phyloP scores from a whole-genome alignment of 2,888 invertebrate species.

The Synergus gifuensis region DNA sequence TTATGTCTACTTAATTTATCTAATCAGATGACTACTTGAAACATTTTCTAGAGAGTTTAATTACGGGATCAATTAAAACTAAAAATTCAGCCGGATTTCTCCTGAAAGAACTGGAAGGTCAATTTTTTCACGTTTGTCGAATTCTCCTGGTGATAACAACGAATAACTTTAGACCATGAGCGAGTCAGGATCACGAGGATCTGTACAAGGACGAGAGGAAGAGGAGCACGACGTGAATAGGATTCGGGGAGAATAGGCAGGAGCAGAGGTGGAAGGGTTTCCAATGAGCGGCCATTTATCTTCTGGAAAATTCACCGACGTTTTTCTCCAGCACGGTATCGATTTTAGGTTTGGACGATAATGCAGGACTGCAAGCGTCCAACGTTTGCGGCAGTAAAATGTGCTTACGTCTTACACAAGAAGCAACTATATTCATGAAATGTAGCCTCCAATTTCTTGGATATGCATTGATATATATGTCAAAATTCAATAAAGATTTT shows the following conservation, averaged over 20 bases:
- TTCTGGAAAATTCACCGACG: slow-evolving; percentile 70
- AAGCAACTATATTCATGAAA: neutral
- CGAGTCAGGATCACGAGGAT: slow-evolving; percentile 46
- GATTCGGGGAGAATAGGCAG: slow-evolving; percentile 45
- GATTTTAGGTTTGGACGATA: slow-evolving; percentile 71
- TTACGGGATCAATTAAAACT: slow-evolving; percentile 22
- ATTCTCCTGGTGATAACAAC: slow-evolving; percentile 31
- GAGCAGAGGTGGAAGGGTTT: slow-evolving; percentile 63
- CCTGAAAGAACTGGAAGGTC: slow-evolving; percentile 2
- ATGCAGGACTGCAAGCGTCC: slow-evolving; percentile 62
- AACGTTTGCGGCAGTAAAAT: slow-evolving; percentile 42
- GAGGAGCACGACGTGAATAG: slow-evolving; percentile 34
- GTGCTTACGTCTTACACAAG: slow-evolving; percentile 18
- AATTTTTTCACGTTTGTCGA: slow-evolving; percentile 32
- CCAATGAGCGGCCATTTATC: slow-evolving; percentile 71
- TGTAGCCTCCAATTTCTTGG: neutral
- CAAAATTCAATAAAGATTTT: too few relatives aligned
- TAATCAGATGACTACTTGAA: neutral
- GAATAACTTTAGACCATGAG: slow-evolving; percentile 17
- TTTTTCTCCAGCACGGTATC: slow-evolving; percentile 70
- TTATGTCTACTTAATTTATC: too few relatives aligned
- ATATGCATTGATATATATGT: too few relatives aligned
- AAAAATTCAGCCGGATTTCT: slow-evolving; percentile 6
- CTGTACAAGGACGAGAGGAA: slow-evolving; percentile 44
- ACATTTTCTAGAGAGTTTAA: neutral